Evolutionary conservation across 2,113 vertebrate species (phyloP).

Genomic region (Corythornis madagascariensis): DNA sequence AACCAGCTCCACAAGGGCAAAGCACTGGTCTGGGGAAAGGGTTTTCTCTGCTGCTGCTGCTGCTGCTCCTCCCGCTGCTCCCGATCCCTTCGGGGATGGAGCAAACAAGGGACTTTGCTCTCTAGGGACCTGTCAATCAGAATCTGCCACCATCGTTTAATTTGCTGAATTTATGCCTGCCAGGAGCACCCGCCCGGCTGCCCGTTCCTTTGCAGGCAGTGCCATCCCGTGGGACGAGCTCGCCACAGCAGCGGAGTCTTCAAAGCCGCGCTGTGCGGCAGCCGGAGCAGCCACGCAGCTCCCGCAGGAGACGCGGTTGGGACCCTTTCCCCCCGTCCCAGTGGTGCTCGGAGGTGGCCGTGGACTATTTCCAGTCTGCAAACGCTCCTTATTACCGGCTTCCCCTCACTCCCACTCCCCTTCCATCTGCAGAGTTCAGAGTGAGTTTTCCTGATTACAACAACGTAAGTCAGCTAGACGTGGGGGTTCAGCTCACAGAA

Average conservation of each 20-base stretch:
- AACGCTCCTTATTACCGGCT: background rate
- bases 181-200: background rate
- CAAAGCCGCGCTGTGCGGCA: background rate
- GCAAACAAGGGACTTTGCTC: constrained; percentile 44
- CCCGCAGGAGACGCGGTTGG: background rate
- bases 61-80: constrained; percentile 34
- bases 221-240: constrained; percentile 66
- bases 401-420: background rate
- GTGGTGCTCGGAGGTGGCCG: background rate
- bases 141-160: constrained; percentile 54
- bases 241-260: background rate
- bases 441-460: background rate
- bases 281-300: background rate
- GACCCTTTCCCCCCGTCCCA: background rate
- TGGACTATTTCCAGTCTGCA: background rate
- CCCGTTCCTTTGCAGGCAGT: constrained; percentile 60
- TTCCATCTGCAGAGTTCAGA: background rate
- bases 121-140: constrained; percentile 62
- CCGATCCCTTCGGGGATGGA: constrained; percentile 8
- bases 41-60: background rate
- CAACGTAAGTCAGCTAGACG: background rate
- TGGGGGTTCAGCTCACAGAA: background rate
- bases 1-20: constrained; percentile 39
- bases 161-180: constrained; percentile 51
- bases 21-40: background rate